phyloP scores from a whole-genome alignment of 2,888 invertebrate species.

The Anthrax anthrax region DNA sequence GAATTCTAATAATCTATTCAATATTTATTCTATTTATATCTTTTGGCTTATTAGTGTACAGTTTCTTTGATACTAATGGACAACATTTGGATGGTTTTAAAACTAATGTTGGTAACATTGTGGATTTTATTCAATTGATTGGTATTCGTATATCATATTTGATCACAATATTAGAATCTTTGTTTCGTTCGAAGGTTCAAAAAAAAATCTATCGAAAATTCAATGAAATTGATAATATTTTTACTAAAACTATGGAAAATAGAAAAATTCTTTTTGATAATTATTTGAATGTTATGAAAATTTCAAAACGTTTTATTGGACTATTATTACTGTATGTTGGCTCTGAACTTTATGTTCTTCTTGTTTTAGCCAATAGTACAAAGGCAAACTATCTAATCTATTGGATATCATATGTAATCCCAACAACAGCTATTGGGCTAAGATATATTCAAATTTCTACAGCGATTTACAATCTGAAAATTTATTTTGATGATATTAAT shows the following conservation, averaged over 20 bases:
- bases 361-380: too few relatives aligned
- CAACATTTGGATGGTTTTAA: not conserved
- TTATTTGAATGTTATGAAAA: not conserved
- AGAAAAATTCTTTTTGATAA: constrained; percentile 20
- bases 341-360: constrained; percentile 1
- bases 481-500: constrained; percentile 21
- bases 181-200: constrained; percentile 17
- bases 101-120: constrained; percentile 14
- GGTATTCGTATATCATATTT: constrained; percentile 25
- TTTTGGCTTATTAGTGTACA: not conserved
- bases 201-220: constrained; percentile 17
- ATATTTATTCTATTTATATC: not conserved
- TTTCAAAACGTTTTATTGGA: not conserved
- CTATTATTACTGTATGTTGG: constrained; percentile 6
- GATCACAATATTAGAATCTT: constrained; percentile 21
- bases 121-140: constrained; percentile 26
- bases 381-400: constrained; percentile 10
- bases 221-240: constrained; percentile 23
- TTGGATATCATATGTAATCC: constrained; percentile 23
- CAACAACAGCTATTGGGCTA: constrained; percentile 21
- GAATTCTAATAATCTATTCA: not conserved
- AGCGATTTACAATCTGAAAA: constrained; percentile 19
- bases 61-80: not conserved
- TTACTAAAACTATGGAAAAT: constrained; percentile 20
- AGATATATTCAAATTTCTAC: constrained; percentile 28